These are phyloP conservation scores for Rhyacophila brunnea DNA, from an alignment of 1,140 invertebrate species.

Conservation along the genomic window DNA sequence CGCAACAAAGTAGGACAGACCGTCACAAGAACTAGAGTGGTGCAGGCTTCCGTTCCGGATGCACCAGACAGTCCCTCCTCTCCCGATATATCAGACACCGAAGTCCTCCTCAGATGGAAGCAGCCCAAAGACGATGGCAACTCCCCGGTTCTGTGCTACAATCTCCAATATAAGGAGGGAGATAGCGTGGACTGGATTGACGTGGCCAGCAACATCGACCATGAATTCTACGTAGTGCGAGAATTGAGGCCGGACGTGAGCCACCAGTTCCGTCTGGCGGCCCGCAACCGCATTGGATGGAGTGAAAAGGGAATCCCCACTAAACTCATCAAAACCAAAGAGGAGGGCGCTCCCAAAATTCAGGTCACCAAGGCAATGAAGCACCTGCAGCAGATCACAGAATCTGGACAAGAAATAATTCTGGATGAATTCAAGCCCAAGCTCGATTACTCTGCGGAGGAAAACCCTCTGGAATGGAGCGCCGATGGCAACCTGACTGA, in stretches of 20 bases:
- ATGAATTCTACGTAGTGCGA: conserved; percentile 87
- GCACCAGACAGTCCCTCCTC: conserved; percentile 85
- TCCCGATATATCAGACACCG: conserved; percentile 77
- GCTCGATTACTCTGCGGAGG: conserved; percentile 74
- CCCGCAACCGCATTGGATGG: conserved; percentile 92
- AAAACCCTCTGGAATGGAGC: conserved; percentile 70
- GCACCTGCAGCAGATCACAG: conserved; percentile 79
- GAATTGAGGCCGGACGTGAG: conserved; percentile 73
- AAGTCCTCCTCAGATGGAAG: conserved; percentile 87
- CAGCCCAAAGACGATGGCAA: conserved; percentile 83
- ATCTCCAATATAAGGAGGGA: conserved; percentile 74
- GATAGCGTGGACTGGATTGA: conserved; percentile 84
- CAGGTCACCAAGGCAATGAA: conserved; percentile 76
- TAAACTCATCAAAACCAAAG: conserved; percentile 66
- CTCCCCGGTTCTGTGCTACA: conserved; percentile 80
- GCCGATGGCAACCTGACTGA: conserved; percentile 64
- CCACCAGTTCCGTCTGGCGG: conserved; percentile 87
- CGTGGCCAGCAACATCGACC: conserved; percentile 84
- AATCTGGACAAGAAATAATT: conserved; percentile 71
- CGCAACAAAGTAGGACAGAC: conserved; percentile 82
- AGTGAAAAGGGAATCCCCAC: conserved; percentile 77
- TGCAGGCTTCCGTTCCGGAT: conserved; percentile 71
- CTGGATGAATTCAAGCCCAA: conserved; percentile 60
- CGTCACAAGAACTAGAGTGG: conserved; percentile 69
- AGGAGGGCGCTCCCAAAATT: conserved; percentile 65